Evolutionary conservation across 92 coral and sea anemone species (phyloP), one percentile per base, ranked within the genome.

Genomic region (Phenganax stokvisi): DNA sequence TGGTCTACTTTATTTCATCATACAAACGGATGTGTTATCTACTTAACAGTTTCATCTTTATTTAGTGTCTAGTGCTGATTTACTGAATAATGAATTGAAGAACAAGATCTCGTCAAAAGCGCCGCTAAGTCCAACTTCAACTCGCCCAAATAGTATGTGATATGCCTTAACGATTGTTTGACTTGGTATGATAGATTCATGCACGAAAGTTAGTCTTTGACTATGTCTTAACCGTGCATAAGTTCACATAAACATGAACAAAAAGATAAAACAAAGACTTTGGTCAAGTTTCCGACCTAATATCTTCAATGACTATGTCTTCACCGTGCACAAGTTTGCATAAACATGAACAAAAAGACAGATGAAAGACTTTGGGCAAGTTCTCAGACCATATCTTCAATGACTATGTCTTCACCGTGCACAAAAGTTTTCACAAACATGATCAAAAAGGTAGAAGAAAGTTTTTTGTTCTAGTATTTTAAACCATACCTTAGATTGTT

Each of bases 61-160:
- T 65, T 68, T 72, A 94, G 98, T 90, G 91, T 91, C 94, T 30
- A 89, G 94, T 51, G 89, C 94, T 51, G 98, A 91, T 73, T 44
- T 91, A 87, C 82, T 94, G 64, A 94, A 86, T 75, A 92, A 94
- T 68, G 98, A 94, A 82, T 85, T 94, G 61, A 94, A 92, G 81
- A 91, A 90, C 29, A 82, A 93, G 56, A 91, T 94, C 91, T 74
- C 90, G 1, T 77, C 84, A 58, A 89, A 85, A 72, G 79, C 82
- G 28, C 83, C 85, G 7, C 83, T 91, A 8, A 91, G 94, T 53
- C 97, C 98, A 5, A 81, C 79, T 6, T 27, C 86, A 6, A 71
- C 59, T 57, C 92, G 89, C 13, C 51, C 68, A 30, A 86, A 86
- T 78, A 88, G 93, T 90, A 76, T 76, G 80, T 56, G 77, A 52